Base-by-base conservation (phyloP, 2,888 invertebrate genomes). In the Pammene fasciana region DNA sequence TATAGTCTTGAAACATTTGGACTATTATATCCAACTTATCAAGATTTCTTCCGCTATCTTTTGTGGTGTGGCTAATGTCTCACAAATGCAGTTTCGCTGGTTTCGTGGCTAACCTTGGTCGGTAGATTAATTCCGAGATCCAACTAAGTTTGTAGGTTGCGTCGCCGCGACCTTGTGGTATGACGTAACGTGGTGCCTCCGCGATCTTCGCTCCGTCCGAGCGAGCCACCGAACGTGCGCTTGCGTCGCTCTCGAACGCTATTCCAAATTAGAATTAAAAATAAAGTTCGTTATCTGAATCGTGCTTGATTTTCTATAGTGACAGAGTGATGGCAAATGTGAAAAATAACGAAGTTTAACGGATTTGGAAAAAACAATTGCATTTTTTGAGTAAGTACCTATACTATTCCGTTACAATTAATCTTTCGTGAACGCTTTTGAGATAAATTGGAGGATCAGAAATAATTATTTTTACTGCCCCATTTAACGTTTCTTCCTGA, bases 101-200 rank as follows among this genome's bases (percentile, higher is more conserved):
- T 55, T 59, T 54, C 41, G 57, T 68, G n/a, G 48, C n/a, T 46
- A 80, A 81, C 83, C 87, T 87, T 85, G 87, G 76, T 79, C 76
- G 76, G 70, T 73, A 77, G 79, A 80, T 85, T 84, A 84, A 82
- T 86, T 86, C 83, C 81, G 81, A 81, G 79, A 85, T 80, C 79
- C 78, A 78, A 82, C 74, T 76, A 75, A 80, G 80, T 83, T 60
- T 60, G 60, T 60, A 48, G 60, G 60, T 60, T 60, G 60, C 60
- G 60, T 48, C 71, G 72, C 67, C 73, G 72, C 74, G 73, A 71
- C 87, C 86, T 86, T 85, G 86, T 72, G 76, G 75, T 74, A 80
- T 90, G 89, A 90, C 89, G 89, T 87, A 87, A 90, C 81, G 76
- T 72, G 77, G 79, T 80, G 78, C 84, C 84, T 83, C 79, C 80